A percentile compares a stretch with the other conserved stretches of the same genome.
Conservation (phyloP, 2,888 invertebrate species). For the Diarsia brunnea region DNA sequence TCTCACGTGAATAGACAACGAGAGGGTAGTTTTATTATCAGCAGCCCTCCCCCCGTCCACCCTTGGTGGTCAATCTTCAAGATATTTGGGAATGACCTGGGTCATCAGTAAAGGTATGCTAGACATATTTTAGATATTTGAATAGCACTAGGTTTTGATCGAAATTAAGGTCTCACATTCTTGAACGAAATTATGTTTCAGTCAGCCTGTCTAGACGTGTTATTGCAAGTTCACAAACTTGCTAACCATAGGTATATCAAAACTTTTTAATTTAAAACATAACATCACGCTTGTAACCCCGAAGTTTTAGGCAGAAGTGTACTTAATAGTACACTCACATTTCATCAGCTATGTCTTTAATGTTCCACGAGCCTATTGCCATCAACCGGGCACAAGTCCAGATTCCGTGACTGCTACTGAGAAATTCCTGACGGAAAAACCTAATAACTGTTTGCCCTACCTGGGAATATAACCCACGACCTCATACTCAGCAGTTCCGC, state of each 20-base stretch:
- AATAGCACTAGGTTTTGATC: conserved; percentile 5
- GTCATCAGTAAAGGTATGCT: conserved; percentile 7
- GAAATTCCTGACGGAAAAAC: too few species aligned
- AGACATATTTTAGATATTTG: conserved; percentile 28
- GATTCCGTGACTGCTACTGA: too few species aligned
- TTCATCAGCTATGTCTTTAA: too few species aligned
- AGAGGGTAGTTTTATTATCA: conserved; percentile 67
- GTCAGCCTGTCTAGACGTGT: neutral
- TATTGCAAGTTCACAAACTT: too few species aligned
- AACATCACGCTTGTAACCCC: too few species aligned
- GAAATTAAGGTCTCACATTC: conserved; percentile 17
- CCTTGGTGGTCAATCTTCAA: conserved; percentile 26
- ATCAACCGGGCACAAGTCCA: too few species aligned
- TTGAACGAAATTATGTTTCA: neutral
- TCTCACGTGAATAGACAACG: conserved; percentile 65
- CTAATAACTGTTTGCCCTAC: too few species aligned
- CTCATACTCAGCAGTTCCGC: too few species aligned
- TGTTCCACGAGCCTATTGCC: too few species aligned
- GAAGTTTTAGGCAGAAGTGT: too few species aligned
- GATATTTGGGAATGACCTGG: conserved; percentile 53
- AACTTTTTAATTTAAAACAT: neutral
- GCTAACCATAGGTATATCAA: neutral
- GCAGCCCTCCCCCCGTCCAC: conserved; percentile 10
- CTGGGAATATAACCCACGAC: too few species aligned
- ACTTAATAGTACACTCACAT: too few species aligned